phyloP scores from a whole-genome alignment of 2,113 vertebrate species.

The Aphyosemion australe region DNA sequence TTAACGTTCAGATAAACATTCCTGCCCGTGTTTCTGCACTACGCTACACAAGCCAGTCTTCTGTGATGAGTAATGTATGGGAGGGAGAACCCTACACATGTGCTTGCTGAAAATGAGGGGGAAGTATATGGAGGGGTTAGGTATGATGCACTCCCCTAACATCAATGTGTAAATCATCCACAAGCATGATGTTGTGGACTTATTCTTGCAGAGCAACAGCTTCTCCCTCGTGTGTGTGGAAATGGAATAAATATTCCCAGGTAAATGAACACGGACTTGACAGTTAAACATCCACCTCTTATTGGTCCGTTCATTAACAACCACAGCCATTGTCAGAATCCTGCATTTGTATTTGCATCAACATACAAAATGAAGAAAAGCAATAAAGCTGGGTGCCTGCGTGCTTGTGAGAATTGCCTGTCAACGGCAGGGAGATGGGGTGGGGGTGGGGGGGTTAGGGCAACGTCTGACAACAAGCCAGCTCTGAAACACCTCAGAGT shows the following conservation, averaged over 20 bases:
- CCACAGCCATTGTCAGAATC: slow-evolving; percentile 8
- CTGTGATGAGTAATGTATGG: slow-evolving; percentile 64
- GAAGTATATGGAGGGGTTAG: slow-evolving; percentile 20
- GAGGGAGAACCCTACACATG: slow-evolving; percentile 26
- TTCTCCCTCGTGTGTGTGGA: slow-evolving; percentile 33
- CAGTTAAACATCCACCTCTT: slow-evolving; percentile 59
- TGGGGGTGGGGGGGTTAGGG: too few species aligned
- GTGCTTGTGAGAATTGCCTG: slow-evolving; percentile 65
- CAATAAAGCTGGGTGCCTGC: slow-evolving; percentile 40
- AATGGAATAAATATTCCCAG: slow-evolving; percentile 70
- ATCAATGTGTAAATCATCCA: slow-evolving; percentile 68
- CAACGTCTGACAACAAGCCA: slow-evolving; percentile 67
- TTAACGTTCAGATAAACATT: too few species aligned
- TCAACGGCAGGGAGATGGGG: slow-evolving; percentile 46
- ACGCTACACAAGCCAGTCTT: slow-evolving; percentile 35
- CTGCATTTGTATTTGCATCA: slow-evolving; percentile 19
- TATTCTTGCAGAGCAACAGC: slow-evolving; percentile 52
- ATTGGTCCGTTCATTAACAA: slow-evolving; percentile 24
- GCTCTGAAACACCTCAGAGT: slow-evolving; percentile 70
- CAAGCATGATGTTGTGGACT: slow-evolving; percentile 53
- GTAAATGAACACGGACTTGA: slow-evolving; percentile 55
- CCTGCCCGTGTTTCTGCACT: too few species aligned
- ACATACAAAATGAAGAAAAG: slow-evolving; percentile 29
- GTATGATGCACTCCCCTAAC: slow-evolving; percentile 39
- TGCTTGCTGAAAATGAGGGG: slow-evolving; percentile 45